Evolutionary conservation across 2,888 invertebrate genomes (phyloP).

Genomic region (Tenthredo notha): DNA sequence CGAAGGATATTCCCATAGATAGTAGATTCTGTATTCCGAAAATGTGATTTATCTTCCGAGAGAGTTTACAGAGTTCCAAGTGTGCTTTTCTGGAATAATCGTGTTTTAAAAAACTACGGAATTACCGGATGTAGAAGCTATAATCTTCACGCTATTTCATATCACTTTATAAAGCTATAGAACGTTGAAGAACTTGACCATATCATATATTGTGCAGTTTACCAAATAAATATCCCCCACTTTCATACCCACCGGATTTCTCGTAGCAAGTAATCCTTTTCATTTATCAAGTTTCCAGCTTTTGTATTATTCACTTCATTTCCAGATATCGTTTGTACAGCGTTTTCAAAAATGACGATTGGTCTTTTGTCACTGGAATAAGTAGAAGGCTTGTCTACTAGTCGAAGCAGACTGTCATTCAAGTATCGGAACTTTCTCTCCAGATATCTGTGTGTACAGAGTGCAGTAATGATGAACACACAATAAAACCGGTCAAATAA

Average conservation of each 20-base stretch:
- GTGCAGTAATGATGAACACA: not conserved
- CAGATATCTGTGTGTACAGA: not conserved
- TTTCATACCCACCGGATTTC: conserved; percentile 18
- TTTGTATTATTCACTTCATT: not conserved
- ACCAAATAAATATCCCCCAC: not conserved
- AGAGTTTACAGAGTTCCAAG: not conserved
- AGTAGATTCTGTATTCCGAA: not conserved
- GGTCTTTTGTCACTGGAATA: not conserved
- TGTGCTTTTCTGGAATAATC: not conserved
- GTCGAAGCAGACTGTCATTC: not conserved
- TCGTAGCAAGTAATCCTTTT: not conserved
- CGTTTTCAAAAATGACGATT: not conserved
- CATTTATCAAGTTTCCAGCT: not conserved
- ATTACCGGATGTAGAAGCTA: not conserved
- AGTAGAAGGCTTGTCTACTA: not conserved
- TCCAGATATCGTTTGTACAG: not conserved
- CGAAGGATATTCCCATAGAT: not conserved
- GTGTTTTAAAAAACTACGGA: not conserved
- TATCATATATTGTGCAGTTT: not conserved
- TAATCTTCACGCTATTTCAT: not conserved
- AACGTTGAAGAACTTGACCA: not conserved
- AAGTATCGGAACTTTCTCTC: conserved; percentile 4
- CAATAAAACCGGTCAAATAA: too few species aligned
- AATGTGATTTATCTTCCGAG: not conserved
- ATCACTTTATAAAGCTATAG: not conserved